These are phyloP conservation scores for Xerus rutilus DNA, from an alignment of 2,797 vertebrate species.

Conservation along the genomic window DNA sequence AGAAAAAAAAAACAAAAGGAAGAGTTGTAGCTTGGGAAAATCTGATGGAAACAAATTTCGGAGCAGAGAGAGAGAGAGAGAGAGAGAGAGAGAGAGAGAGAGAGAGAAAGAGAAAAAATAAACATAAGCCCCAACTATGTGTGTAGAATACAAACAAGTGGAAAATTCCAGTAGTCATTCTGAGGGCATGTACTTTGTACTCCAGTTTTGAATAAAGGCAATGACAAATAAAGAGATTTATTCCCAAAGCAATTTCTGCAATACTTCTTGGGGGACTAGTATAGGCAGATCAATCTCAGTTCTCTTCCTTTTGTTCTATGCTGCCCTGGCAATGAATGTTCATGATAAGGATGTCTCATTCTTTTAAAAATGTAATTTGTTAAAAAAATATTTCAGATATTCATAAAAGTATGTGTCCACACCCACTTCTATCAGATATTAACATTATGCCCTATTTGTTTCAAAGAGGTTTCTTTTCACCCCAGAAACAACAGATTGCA, in stretches of 20 bases:
- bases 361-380: conserved; percentile 39
- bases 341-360: neutral
- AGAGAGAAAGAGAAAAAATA: conserved; percentile 60
- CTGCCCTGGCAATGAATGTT: neutral
- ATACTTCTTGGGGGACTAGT: neutral
- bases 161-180: conserved; percentile 73
- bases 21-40: conserved; percentile 74
- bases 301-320: neutral
- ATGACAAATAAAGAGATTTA: conserved; percentile 4
- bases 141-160: conserved; percentile 71
- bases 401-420: neutral
- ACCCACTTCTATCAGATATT: neutral
- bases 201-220: conserved; percentile 57
- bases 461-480: neutral
- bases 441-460: neutral
- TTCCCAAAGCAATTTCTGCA: conserved; percentile 28
- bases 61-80: conserved; percentile 52
- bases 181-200: neutral
- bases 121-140: conserved; percentile 70
- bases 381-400: conserved; percentile 17
- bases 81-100: neutral
- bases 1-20: conserved; percentile 48
- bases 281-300: neutral
- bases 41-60: conserved; percentile 75
- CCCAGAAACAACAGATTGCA: neutral